Base-by-base conservation (phyloP, 2,797 vertebrate species). In the Anas flavirostris region DNA sequence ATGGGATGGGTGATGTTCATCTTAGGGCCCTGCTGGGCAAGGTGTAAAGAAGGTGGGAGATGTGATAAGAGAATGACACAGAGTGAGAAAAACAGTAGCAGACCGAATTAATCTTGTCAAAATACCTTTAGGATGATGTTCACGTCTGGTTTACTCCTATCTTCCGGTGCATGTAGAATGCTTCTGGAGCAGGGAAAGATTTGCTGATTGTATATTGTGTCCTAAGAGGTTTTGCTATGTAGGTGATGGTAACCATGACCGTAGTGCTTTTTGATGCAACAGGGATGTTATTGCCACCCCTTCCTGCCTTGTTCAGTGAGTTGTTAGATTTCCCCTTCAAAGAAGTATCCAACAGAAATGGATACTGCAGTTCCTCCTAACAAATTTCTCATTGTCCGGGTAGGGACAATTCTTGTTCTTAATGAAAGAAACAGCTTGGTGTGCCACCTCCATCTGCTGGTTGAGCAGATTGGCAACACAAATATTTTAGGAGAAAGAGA, bases 231-330 rank as follows among this genome's bases (percentile, higher is more conserved):
- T 31, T 77, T 41, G 33, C 44, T 56, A 35, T 50, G 13, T 39
- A n/a, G 19, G 5, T 69, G 82, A 35, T 35, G 25, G 12, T 33
- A 60, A 48, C n/a, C 8, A n/a, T 0, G 2, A 12, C 4, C 43
- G 14, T 33, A 33, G 8, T 3, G 37, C 12, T 52, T 69, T 68
- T 50, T 33, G 35, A 29, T 58, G 31, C 25, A 74, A 46, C 25
- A 22, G 10, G 10, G 25, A 7, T 64, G n/a, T 75, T 74, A 60
- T 26, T 91, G 48, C 39, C 23, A 17, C 60, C 1, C 0, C 16
- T 84, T 88, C 12, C 46, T 79, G 25, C 12, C n/a, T 80, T 28
- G 17, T 70, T 87, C 16, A 29, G 2, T 17, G 46, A 62, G 12
- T 72, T 91, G 37, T 31, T 66, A 28, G 29, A 35, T 70, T 75